Percentiles rank a stretch among this genome's conserved stretches.
These are phyloP conservation scores for Centruroides vittatus DNA, from an alignment of 1,140 invertebrate genomes.

Conservation along the genomic window DNA sequence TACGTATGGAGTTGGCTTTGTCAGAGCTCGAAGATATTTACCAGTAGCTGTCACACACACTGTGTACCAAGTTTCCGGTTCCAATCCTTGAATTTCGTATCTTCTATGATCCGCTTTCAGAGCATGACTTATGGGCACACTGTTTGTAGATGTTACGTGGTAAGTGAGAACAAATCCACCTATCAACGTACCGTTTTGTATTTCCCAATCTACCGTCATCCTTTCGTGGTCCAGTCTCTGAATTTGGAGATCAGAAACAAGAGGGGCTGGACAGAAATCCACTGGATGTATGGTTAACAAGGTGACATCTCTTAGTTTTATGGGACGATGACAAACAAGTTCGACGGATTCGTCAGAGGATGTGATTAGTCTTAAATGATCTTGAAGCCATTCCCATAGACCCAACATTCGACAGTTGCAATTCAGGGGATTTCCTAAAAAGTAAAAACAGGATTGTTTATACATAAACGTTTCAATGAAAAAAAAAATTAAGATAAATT, in stretches of 20 bases:
- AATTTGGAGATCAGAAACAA: slow-evolving; percentile 63
- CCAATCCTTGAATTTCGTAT: slow-evolving; percentile 52
- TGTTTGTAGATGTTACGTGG: slow-evolving; percentile 47
- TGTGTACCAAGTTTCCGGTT: slow-evolving; percentile 58
- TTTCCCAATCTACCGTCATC: slow-evolving; percentile 76
- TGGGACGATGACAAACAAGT: slow-evolving; percentile 59
- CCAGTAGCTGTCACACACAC: slow-evolving; percentile 71
- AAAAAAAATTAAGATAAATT: background rate
- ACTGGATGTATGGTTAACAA: slow-evolving; percentile 61
- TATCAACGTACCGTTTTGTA: slow-evolving; percentile 67
- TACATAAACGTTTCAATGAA: background rate
- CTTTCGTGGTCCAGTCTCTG: slow-evolving; percentile 76
- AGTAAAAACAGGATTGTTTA: slow-evolving; percentile 7
- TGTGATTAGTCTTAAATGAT: slow-evolving; percentile 54
- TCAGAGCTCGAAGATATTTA: slow-evolving; percentile 37
- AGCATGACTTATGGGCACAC: slow-evolving; percentile 29
- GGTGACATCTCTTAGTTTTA: slow-evolving; percentile 52
- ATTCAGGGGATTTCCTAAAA: slow-evolving; percentile 63
- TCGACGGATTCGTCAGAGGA: slow-evolving; percentile 19
- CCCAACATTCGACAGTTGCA: slow-evolving; percentile 71
- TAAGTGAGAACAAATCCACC: slow-evolving; percentile 74
- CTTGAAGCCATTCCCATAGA: slow-evolving; percentile 72
- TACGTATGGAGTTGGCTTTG: slow-evolving; percentile 18
- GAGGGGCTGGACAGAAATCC: slow-evolving; percentile 62
- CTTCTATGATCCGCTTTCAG: slow-evolving; percentile 50